Evolutionary conservation across 2,888 invertebrate genomes (phyloP), one percentile per base, ranked within the genome.

Genomic region (Drosophila leonis): DNA sequence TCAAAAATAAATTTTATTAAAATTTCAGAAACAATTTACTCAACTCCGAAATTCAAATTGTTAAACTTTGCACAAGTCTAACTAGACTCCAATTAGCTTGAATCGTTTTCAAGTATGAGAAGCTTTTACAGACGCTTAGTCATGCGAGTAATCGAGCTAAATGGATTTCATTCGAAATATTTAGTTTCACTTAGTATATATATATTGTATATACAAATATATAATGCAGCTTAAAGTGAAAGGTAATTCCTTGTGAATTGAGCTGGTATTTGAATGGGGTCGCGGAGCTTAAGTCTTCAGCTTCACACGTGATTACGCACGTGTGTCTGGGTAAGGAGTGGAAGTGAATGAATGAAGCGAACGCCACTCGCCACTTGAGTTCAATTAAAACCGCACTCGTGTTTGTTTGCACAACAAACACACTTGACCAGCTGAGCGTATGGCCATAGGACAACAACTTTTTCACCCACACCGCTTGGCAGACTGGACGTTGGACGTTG

Each of bases 361-460:
- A 59, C 60, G 69, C 66, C 90, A 90, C 82, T 86, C 60, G 69
- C 66, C 90, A 90, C 82, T 86, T 90, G 75, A 88, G 90, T 90
- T 86, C 86, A 89, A 90, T 86, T 87, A 89, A 85, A 86, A 89
- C 85, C 90, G 77, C 85, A 87, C 90, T 86, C 72, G 85, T 83
- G 84, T 73, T 90, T 90, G 90, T 90, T 89, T 90, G 80, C 59
- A 68, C 64, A 82, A 77, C 90, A 90, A 90, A 82, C 80, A 87
- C 87, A 73, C 67, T 71, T 78, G 74, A 61, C 66, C 78, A 74
- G 65, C 68, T 60, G 71, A 73, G 66, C 73, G 62, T 49, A 63
- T 63, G 64, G 44, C 61, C 67, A 62, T 48, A 56, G 65, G 62
- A 51, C 56, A 64, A 20, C 52, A 48, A 49, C 49, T 48, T 66